phyloP scores from a whole-genome alignment of 1,140 invertebrate genomes.

The Neodiprion lecontei region DNA sequence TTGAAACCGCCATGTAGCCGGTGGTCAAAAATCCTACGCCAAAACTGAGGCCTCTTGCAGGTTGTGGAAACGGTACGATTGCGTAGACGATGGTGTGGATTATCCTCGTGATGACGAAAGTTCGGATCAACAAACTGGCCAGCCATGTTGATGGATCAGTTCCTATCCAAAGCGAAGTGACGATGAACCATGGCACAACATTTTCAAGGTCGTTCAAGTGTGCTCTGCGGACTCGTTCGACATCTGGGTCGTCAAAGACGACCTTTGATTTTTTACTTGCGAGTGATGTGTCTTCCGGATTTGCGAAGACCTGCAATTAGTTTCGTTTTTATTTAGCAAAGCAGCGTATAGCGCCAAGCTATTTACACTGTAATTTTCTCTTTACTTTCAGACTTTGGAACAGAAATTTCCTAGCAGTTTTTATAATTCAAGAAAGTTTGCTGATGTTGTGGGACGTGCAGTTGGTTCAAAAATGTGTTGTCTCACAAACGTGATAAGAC shows the following conservation, averaged over 20 bases:
- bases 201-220: constrained; percentile 78
- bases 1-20: constrained; percentile 63
- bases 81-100: constrained; percentile 69
- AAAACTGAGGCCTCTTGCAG: constrained; percentile 65
- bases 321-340: no score
- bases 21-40: constrained; percentile 59
- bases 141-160: constrained; percentile 63
- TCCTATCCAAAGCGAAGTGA: constrained; percentile 67
- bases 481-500: no score
- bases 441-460: no score
- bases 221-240: constrained; percentile 69
- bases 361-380: not conserved
- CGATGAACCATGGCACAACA: constrained; percentile 68
- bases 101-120: constrained; percentile 66
- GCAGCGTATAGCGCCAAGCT: no score
- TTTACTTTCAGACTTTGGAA: constrained; percentile 15
- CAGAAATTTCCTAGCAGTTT: constrained; percentile 1
- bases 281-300: constrained; percentile 62
- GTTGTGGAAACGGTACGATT: constrained; percentile 64
- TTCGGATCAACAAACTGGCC: constrained; percentile 68
- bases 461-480: no score
- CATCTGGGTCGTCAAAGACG: constrained; percentile 61
- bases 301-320: constrained; percentile 64
- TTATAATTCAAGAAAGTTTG: not conserved
- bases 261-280: constrained; percentile 54